A percentile compares a stretch with the other conserved stretches of the same genome.
Evolutionary conservation across 1,140 invertebrate species (phyloP).

Genomic region (Prorops nasuta): DNA sequence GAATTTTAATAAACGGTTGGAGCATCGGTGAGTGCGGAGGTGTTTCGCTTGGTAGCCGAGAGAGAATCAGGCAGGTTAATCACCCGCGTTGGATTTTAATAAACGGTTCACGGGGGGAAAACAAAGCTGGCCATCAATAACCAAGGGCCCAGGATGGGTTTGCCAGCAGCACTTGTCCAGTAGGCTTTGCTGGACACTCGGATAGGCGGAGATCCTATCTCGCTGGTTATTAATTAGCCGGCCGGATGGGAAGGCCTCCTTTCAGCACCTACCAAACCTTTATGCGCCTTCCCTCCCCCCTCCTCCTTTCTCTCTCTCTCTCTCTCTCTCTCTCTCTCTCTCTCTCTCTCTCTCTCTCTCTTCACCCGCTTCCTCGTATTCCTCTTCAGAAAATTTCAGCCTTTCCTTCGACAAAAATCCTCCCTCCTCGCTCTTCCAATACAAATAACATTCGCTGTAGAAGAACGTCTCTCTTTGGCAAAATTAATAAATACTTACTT

Average conservation of each 20-base stretch:
- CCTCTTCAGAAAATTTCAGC: no score
- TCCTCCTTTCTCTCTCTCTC: no score
- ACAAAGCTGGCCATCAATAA: constrained; percentile 53
- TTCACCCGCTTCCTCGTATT: no score
- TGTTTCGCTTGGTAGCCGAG: constrained; percentile 37
- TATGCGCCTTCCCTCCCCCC: no score
- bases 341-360: no score
- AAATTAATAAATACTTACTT: no score
- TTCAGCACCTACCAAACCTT: constrained; percentile 52
- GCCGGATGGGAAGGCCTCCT: constrained; percentile 51
- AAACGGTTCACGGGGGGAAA: constrained; percentile 51
- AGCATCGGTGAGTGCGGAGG: constrained; percentile 20
- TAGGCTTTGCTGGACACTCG: constrained; percentile 28
- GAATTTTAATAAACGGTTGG: constrained; percentile 35
- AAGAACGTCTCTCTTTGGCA: no score
- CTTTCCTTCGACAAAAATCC: no score
- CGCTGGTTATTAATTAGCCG: constrained; percentile 55
- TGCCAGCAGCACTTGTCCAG: not conserved
- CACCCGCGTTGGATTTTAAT: constrained; percentile 52
- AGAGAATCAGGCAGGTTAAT: constrained; percentile 46
- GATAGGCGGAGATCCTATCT: constrained; percentile 55
- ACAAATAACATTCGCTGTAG: no score
- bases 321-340: no score
- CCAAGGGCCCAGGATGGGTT: constrained; percentile 28
- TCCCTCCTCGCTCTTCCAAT: no score